These are phyloP conservation scores for Protodeltote pygarga DNA, from an alignment of 2,888 invertebrate species.

Conservation along the genomic window DNA sequence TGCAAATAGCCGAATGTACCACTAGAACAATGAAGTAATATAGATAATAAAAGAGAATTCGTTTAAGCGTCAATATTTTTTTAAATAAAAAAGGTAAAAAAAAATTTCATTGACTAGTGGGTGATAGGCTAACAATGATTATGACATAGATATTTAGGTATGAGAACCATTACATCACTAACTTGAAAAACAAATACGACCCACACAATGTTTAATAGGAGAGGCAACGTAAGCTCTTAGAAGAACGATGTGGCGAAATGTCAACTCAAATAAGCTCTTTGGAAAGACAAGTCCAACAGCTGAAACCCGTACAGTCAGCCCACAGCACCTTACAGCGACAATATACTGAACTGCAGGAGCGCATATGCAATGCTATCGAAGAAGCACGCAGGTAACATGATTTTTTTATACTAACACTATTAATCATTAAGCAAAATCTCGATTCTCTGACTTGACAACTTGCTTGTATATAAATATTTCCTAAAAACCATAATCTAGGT, in stretches of 20 bases:
- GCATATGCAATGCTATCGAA: constrained; percentile 62
- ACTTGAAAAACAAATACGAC: neutral
- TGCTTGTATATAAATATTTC: no score
- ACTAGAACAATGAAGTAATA: no score
- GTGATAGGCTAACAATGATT: no score
- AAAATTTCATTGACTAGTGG: no score
- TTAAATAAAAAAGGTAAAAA: no score
- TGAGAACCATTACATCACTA: neutral
- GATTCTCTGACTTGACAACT: neutral
- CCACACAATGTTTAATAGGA: constrained; percentile 57
- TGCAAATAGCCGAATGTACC: no score
- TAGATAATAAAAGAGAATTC: no score
- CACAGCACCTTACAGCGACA: constrained; percentile 66
- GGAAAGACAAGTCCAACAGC: constrained; percentile 69
- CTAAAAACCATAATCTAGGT: no score
- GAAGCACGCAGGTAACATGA: constrained; percentile 65
- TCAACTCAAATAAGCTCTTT: constrained; percentile 55
- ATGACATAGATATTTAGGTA: no score
- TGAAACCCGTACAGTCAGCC: constrained; percentile 66
- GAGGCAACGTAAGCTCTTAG: constrained; percentile 67
- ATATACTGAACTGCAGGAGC: constrained; percentile 70
- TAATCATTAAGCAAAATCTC: neutral
- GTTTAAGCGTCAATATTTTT: no score
- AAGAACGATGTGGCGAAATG: constrained; percentile 72
- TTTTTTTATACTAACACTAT: neutral